Evolutionary conservation across 2,888 invertebrate genomes (phyloP), one percentile per base, ranked within the genome.

Genomic region (Colletes collaris): DNA sequence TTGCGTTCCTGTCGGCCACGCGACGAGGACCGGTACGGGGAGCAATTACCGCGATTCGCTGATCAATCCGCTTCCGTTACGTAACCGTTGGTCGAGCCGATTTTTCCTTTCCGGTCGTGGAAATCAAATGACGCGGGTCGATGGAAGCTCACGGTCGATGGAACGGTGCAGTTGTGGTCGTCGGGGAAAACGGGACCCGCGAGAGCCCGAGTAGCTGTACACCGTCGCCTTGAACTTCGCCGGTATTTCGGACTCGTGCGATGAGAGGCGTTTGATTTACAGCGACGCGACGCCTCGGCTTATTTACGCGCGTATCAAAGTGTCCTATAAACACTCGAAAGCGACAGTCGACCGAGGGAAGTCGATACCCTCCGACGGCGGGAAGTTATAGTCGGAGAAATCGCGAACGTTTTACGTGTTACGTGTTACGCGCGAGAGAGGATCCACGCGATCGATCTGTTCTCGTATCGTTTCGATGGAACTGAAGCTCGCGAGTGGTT

Each of bases 41-140:
- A 44, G 11, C 16, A 55, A 60, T 69, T 64, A 11, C 13, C 56
- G 27, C 35, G 49, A 27, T 35, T 50, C 40, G 8, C 13, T 11
- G 46, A 53, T 55, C 37, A 8, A 49, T 53, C 60, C 53, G 6
- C 19, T 4, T 8, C 27, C 50, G 44, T 77, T 63, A 55, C 76
- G 62, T 10, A 52, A 77, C 27, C 27, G 27, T 27, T 27, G 27
- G 27, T 4, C 3, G 19, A 0, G 10, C 60, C 37, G 19, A 46
- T 19, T 8, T 27, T 27, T 27, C 27, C 27, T 27, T 27, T 27
- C 27, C 27, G 27, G 1, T 27, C 27, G 49, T 49, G 49, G 10
- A 49, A 49, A 49, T 10, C 5, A 10, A 10, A 10, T 11, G 11
- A 10, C 8, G 49, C 8, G 11, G 49, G 8, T 49, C 49, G 49